Base-by-base conservation (phyloP, 1,140 invertebrate species). In the Aradophagus sp. region DNA sequence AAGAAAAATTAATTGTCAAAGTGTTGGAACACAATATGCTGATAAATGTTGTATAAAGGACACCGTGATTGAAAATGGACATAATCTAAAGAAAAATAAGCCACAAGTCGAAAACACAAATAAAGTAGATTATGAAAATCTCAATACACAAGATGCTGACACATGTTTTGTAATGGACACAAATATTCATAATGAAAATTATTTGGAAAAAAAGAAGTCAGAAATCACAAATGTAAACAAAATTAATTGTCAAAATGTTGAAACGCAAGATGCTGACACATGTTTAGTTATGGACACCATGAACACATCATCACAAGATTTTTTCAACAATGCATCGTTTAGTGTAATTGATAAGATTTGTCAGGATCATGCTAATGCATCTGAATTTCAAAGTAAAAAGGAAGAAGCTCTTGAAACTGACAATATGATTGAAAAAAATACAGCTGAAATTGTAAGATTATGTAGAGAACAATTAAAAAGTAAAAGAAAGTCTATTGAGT, bases 281-380 rank as follows among this genome's bases (percentile, higher is more conserved):
- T 14, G 41, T 17, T 27, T 69, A 52, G 16, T 31, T 11, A 4
- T 5, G 2, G 20, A 39, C 16, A 34, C 7, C 14, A 48, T 45
- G 16, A 75, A 75, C 34, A 70, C 50, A 11, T 77, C 77, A 3
- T 73, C 78, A 4, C 71, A 80, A 62, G 76, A 80, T 23, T 80
- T 81, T 47, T 81, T 80, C 35, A 61, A 23, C 6, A 76, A 80
- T 62, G 73, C 50, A 3, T 80, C 77, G 0, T 80, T 77, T 11
- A 76, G 41, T 61, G 35, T 27, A 2, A 56, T 81, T 44, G 79
- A 81, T 34, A 56, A 74, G 31, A 41, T 78, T 26, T 77, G 73
- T 26, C 0, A n/a, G 3, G 45, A 63, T n/a, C 36, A 59, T 32
- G 39, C 17, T 8, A 38, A 31, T 6, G 10, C 1, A 13, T 2